These are phyloP conservation scores for Leptopilina boulardi DNA, from an alignment of 1,140 invertebrate genomes.

Conservation along the genomic window DNA sequence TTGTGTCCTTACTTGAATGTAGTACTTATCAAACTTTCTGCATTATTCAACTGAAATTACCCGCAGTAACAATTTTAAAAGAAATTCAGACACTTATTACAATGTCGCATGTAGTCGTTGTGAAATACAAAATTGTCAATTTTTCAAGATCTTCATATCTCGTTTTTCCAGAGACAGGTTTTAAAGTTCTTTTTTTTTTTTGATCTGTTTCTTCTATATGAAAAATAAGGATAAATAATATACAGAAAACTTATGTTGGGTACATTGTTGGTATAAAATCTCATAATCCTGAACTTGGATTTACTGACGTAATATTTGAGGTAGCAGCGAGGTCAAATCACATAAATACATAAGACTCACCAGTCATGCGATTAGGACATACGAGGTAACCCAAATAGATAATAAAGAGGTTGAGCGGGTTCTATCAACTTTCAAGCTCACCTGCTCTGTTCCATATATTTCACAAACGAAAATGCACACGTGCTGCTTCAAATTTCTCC, in stretches of 20 bases:
- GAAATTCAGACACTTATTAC: neutral
- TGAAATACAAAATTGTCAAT: neutral
- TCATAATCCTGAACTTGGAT: neutral
- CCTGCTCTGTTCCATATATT: constrained; percentile 20
- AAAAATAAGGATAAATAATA: neutral
- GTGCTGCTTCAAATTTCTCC: constrained; percentile 11
- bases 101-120: neutral
- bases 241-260: neutral
- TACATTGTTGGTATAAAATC: neutral
- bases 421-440: constrained; percentile 51
- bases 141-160: constrained; percentile 1
- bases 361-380: constrained; percentile 38
- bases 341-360: constrained; percentile 35
- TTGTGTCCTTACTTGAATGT: neutral
- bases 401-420: constrained; percentile 61
- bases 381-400: constrained; percentile 68
- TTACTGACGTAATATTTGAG: constrained; percentile 12
- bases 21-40: constrained; percentile 6
- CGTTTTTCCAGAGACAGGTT: neutral
- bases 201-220: neutral
- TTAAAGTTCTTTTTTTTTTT: neutral
- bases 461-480: neutral
- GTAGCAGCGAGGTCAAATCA: constrained; percentile 1
- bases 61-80: neutral
- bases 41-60: constrained; percentile 18